Conservation (phyloP, 2,797 vertebrate genomes). For the Falco columbarius region DNA sequence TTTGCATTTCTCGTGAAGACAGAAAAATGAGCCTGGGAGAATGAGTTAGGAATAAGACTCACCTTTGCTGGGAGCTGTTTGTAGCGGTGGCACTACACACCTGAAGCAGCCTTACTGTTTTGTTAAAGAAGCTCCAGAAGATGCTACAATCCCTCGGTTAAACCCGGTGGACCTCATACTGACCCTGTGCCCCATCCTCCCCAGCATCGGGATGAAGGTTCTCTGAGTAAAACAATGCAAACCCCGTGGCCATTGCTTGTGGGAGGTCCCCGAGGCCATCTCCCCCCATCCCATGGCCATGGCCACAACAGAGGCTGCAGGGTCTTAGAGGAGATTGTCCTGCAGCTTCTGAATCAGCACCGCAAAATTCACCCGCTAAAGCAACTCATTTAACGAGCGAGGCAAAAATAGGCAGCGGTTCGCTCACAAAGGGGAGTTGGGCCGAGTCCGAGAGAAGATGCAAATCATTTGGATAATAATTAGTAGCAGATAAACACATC, state of each 20-base stretch:
- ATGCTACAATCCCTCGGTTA: background rate
- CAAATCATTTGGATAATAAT: background rate
- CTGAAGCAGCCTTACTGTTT: background rate
- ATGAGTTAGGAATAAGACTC: background rate
- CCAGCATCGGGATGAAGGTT: fast-evolving
- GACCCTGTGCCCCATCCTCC: background rate
- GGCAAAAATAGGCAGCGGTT: background rate
- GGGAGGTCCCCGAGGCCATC: background rate
- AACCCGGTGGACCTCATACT: fast-evolving
- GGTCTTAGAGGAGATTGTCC: fast-evolving
- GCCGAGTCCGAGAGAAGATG: background rate
- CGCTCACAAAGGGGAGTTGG: background rate
- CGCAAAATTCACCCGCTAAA: fast-evolving
- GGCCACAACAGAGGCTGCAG: background rate
- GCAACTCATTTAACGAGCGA: fast-evolving
- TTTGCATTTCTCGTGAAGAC: background rate
- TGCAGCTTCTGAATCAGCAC: background rate
- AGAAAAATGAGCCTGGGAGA: background rate
- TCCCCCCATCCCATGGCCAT: fast-evolving
- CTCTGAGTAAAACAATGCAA: background rate
- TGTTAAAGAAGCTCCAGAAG: background rate
- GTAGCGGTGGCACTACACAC: fast-evolving
- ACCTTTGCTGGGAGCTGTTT: background rate
- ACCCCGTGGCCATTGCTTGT: fast-evolving
- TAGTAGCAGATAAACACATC: background rate